Base-by-base conservation (phyloP, 2,888 invertebrate genomes). In the Papilio demoleus region DNA sequence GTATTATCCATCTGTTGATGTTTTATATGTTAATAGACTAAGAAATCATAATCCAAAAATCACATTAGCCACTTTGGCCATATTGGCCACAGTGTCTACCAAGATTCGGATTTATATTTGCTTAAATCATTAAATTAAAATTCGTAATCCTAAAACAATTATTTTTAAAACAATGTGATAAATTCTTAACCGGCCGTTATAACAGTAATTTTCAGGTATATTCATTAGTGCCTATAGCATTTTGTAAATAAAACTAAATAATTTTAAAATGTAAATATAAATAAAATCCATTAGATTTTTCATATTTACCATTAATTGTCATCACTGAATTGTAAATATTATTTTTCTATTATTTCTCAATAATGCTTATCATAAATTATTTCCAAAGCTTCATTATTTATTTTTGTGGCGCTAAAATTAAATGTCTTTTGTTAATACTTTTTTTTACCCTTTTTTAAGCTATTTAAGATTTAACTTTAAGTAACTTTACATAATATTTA, bases 401-500 rank as follows among this genome's bases (percentile, higher is more conserved):
- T 70, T 67, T 50, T 64, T 40, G 56, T 47, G 66, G 63, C 47
- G 63, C 40, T 66, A 59, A 59, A 50, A 36, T 63, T 59, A 17
- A 58, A 63, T 47, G 42, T 64, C 50, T 14, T 40, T 59, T 50
- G 50, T 63, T 66, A 27, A 63, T 65, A 47, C 19, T 62, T 45
- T 61, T 24, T 31, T 4, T 56, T 47, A 19, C 24, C 45, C 19
- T 63, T 45, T 36, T 58, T 36, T 64, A 38, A 38, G 22, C 58
- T 45, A 61, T 4, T 34, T 62, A 60, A 66, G 38, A 36, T 11
- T 34, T 47, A 64, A 53, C 19, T 14, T 19, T 82, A 79, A 82
- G 79, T 83, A 80, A 79, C 79, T 80, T 58, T 63, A 58, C 56
- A 45, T 12, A 45, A 80, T 86, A 88, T 88, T 90, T 89, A 88